Evolutionary conservation across 1,140 invertebrate genomes (phyloP).

Genomic region (Drosophila sturtevanti): DNA sequence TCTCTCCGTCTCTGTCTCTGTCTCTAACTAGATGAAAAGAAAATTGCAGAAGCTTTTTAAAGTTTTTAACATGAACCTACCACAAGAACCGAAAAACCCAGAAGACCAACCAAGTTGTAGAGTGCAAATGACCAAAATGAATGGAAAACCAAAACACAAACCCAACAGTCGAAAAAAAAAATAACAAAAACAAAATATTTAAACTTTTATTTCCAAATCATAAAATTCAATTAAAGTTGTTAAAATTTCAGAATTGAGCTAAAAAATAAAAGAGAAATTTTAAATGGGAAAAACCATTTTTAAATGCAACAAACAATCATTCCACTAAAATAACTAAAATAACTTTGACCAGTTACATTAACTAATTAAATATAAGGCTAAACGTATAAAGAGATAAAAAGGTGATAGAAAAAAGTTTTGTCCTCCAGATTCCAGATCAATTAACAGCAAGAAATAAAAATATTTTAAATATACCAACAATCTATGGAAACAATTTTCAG

Average conservation of each 20-base stretch:
- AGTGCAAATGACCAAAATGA: slow-evolving; percentile 7
- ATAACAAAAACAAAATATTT: background rate
- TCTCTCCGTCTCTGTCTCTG: no score
- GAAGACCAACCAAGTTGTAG: background rate
- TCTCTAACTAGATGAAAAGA: background rate
- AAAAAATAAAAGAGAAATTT: background rate
- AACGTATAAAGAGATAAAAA: background rate
- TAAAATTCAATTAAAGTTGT: slow-evolving; percentile 1
- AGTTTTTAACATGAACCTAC: background rate
- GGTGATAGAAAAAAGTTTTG: no score
- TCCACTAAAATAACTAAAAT: no score
- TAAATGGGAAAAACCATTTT: no score
- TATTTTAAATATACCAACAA: no score
- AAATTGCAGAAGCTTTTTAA: background rate
- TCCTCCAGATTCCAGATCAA: no score
- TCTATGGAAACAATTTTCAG: no score
- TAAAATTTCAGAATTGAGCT: background rate
- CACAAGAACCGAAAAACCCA: background rate
- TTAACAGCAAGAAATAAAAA: no score
- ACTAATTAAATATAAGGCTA: background rate
- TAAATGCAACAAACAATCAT: no score
- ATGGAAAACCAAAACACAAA: slow-evolving; percentile 1
- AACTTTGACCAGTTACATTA: background rate
- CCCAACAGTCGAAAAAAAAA: background rate
- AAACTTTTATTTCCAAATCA: slow-evolving; percentile 6